Percentiles rank a stretch among this genome's conserved stretches.
These are phyloP conservation scores for Scaptomyza caliginosa DNA, from an alignment of 2,888 invertebrate species.

Conservation along the genomic window DNA sequence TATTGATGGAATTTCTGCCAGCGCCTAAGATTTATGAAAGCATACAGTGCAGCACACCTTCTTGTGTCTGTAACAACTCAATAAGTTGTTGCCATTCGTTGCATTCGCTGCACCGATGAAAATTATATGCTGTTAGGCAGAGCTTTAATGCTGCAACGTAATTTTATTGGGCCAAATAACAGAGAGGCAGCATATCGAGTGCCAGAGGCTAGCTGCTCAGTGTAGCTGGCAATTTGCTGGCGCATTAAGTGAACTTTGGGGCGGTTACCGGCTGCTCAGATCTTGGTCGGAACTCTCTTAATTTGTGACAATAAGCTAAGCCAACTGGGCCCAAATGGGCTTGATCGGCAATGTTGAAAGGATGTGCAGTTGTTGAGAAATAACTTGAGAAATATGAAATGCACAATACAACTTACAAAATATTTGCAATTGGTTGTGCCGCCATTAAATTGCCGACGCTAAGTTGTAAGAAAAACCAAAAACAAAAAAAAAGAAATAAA, in stretches of 20 bases:
- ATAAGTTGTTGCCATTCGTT: constrained; percentile 36
- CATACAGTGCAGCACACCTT: constrained; percentile 18
- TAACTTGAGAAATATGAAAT: constrained; percentile 67
- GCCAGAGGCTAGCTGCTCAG: constrained; percentile 28
- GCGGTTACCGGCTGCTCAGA: constrained; percentile 26
- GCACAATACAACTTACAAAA: constrained; percentile 72
- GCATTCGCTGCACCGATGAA: constrained; percentile 32
- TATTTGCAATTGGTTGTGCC: constrained; percentile 76
- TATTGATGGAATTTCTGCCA: constrained; percentile 82
- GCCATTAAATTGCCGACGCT: constrained; percentile 69
- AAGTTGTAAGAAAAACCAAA: constrained; percentile 11
- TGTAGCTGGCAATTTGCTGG: constrained; percentile 59
- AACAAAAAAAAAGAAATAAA: constrained; percentile 15
- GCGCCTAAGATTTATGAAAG: constrained; percentile 60
- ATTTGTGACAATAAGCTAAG: constrained; percentile 76
- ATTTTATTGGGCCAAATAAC: constrained; percentile 81
- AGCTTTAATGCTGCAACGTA: constrained; percentile 63
- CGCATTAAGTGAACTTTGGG: constrained; percentile 31
- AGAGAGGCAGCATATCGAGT: constrained; percentile 44
- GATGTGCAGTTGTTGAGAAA: constrained; percentile 60
- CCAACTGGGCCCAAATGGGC: constrained; percentile 13
- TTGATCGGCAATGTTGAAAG: constrained; percentile 59
- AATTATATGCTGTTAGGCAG: constrained; percentile 69
- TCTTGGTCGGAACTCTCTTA: constrained; percentile 50
- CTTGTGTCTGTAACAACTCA: constrained; percentile 37